Conservation (phyloP, 1,140 invertebrate genomes). For the Neodiprion virginianus region DNA sequence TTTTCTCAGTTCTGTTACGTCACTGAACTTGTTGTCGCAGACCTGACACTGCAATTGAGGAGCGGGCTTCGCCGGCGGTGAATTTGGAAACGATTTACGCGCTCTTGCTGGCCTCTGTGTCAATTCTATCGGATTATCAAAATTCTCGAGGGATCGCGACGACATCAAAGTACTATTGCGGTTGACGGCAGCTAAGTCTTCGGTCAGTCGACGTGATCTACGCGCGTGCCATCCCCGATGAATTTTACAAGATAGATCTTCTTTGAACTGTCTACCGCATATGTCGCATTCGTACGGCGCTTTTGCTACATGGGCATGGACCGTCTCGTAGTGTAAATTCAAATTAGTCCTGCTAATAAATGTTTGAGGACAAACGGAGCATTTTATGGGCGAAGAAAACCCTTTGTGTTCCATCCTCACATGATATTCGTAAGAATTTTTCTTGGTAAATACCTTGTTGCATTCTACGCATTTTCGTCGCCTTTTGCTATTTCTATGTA, state of each 20-base stretch:
- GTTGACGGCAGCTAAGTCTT: slow-evolving; percentile 22
- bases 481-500: slow-evolving; percentile 57
- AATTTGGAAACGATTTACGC: slow-evolving; percentile 50
- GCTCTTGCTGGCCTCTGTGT: slow-evolving; percentile 46
- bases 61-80: slow-evolving; percentile 21
- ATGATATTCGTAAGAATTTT: slow-evolving; percentile 28
- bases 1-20: slow-evolving; percentile 48
- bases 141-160: background rate
- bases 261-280: slow-evolving; percentile 66
- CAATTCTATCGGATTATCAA: background rate
- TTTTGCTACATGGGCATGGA: slow-evolving; percentile 34
- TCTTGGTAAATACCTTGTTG: slow-evolving; percentile 60
- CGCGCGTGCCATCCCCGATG: slow-evolving; percentile 69
- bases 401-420: slow-evolving; percentile 11
- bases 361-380: slow-evolving; percentile 28
- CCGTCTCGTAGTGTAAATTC: slow-evolving; percentile 43
- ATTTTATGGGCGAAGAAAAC: slow-evolving; percentile 25
- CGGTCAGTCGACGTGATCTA: slow-evolving; percentile 51
- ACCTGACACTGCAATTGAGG: slow-evolving; percentile 54
- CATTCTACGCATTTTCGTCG: slow-evolving; percentile 62
- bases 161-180: background rate
- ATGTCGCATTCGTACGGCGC: slow-evolving; percentile 63
- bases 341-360: slow-evolving; percentile 47
- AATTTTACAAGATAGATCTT: slow-evolving; percentile 61
- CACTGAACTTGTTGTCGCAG: slow-evolving; percentile 49